phyloP scores from a whole-genome alignment of 2,113 vertebrate genomes.

The Rhea pennata region DNA sequence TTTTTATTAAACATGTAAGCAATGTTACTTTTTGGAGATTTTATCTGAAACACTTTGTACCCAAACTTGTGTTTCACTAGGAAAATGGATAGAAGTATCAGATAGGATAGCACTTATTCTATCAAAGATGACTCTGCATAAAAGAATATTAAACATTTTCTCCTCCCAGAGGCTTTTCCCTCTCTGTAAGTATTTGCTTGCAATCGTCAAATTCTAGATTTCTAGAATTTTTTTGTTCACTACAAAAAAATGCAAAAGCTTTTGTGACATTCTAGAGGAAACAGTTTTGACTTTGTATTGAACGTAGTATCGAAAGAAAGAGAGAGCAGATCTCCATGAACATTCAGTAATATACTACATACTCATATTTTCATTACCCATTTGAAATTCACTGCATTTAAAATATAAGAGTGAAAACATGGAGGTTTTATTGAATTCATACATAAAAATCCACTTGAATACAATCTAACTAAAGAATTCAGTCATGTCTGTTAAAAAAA shows the following conservation, averaged over 20 bases:
- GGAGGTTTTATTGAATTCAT: background rate
- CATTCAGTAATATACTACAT: background rate
- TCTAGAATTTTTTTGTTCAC: no score
- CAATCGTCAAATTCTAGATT: background rate
- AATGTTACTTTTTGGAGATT: background rate
- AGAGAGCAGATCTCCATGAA: background rate
- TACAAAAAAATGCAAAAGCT: background rate
- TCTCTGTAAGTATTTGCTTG: background rate
- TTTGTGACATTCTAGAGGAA: background rate
- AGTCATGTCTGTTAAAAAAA: background rate
- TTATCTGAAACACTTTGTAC: background rate
- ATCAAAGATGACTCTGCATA: background rate
- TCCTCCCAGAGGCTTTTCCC: background rate
- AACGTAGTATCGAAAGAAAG: background rate
- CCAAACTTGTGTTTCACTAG: background rate
- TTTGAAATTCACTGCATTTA: constrained; percentile 1
- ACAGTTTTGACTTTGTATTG: background rate
- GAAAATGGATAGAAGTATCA: background rate
- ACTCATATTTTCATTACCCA: background rate
- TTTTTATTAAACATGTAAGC: background rate
- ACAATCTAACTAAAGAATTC: background rate
- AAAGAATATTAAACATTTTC: background rate
- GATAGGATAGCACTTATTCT: background rate
- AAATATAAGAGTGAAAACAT: background rate
- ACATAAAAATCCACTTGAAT: background rate